Percentiles rank a stretch among this genome's conserved stretches.
Conservation (phyloP, 1,140 invertebrate genomes). For the Stegodyphus mimosarum region DNA sequence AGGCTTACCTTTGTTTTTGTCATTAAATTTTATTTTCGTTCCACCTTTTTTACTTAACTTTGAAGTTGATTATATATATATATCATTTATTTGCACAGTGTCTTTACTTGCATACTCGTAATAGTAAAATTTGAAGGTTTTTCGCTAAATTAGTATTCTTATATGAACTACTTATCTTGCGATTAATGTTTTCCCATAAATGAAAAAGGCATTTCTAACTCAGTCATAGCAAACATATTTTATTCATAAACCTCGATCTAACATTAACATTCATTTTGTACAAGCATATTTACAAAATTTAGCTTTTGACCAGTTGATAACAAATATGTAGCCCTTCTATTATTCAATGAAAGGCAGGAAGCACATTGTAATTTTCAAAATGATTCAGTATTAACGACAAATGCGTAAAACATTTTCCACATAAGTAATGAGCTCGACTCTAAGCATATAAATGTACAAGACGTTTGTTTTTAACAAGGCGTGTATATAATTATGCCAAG, state of each 20-base stretch:
- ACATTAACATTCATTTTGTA: constrained; percentile 47
- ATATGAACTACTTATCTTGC: too few species aligned
- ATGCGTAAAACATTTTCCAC: constrained; percentile 15
- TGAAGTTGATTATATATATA: too few species aligned
- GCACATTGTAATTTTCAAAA: constrained; percentile 7
- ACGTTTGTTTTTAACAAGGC: background rate
- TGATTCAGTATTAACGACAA: background rate
- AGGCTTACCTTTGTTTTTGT: too few species aligned
- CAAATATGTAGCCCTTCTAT: background rate
- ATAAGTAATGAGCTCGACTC: constrained; percentile 23
- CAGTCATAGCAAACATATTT: constrained; percentile 51
- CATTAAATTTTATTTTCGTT: too few species aligned
- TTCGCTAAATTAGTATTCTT: too few species aligned
- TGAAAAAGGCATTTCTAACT: background rate
- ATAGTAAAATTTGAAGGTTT: too few species aligned
- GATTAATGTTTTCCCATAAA: too few species aligned
- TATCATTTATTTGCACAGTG: too few species aligned
- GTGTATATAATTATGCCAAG: background rate
- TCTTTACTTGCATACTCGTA: too few species aligned
- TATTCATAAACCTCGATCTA: constrained; percentile 49
- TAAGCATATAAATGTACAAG: constrained; percentile 33
- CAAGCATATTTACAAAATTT: constrained; percentile 27
- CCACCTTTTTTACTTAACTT: too few species aligned
- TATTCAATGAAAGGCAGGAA: constrained; percentile 36
- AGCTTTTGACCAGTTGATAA: constrained; percentile 16